Base-by-base conservation (phyloP, 2,113 vertebrate species). In the Pachyramphus minor region DNA sequence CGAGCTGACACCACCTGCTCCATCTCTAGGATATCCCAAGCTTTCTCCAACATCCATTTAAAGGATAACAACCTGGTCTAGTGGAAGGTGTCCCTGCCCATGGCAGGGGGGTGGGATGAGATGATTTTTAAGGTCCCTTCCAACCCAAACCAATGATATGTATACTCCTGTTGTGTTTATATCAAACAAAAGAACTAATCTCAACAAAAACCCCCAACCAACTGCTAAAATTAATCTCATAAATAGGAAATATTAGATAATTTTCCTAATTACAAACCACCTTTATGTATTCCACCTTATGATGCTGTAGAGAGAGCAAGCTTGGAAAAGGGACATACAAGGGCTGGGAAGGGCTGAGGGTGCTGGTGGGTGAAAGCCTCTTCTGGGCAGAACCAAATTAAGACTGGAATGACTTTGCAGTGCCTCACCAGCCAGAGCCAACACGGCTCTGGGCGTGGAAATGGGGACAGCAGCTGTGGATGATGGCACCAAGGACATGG, bases 291-390 rank as follows among this genome's bases (percentile, higher is more conserved):
- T 97, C 83, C 92, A 81, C 93, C 91, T 96, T 79, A 71, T 74
- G 67, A 96, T 89, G 96, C 96, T 87, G 90, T 82, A 93, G 96
- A 97, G 97, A 97, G 95, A 96, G 95, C 77, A 67, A 97, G 96
- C 93, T 75, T 68, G 56, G 62, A 52, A 22, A 76, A 56, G 44
- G 72, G 59, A n/a, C 74, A 72, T 71, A 11, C 53, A 37, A 96
- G 95, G 49, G 88, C 94, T 85, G 84, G 86, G 47, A 86, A 67
- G 73, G 90, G 93, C 89, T 60, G 87, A 88, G 85, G 93, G 71
- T 35, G 82, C 30, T 1, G 24, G 53, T 9, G 55, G 42, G 55
- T 27, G 69, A 42, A 55, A 78, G 37, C 62, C 77, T 78, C 73
- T 23, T 49, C 80, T 50, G 84, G 3, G 24, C 90, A 45, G 63